Evolutionary conservation across 2,888 invertebrate species (phyloP).

Genomic region (Scaptomyza parva): DNA sequence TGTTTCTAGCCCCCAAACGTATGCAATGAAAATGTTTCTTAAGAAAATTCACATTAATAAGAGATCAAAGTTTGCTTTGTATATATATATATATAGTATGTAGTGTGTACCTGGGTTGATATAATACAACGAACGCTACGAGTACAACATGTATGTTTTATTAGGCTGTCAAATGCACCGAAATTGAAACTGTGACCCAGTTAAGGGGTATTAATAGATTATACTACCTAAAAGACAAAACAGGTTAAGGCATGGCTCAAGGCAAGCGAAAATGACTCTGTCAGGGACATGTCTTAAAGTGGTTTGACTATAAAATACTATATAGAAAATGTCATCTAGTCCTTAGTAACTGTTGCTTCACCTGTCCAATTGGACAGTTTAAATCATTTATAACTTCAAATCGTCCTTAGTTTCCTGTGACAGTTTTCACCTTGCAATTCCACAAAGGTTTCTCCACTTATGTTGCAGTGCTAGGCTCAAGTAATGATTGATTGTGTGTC

Average conservation of each 20-base stretch:
- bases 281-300: conserved; percentile 10
- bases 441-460: conserved; percentile 7
- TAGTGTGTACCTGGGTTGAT: conserved; percentile 1
- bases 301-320: neutral
- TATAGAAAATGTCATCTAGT: neutral
- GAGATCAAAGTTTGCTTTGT: neutral
- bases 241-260: conserved; percentile 2
- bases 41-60: conserved; percentile 6
- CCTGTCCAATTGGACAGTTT: neutral
- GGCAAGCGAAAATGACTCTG: conserved; percentile 10
- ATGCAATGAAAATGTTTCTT: neutral
- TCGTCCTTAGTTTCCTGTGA: neutral
- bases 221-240: conserved; percentile 1
- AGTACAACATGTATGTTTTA: conserved; percentile 35
- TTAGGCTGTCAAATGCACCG: conserved; percentile 38
- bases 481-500: conserved; percentile 35
- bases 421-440: neutral
- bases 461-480: conserved; percentile 18
- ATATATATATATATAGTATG: conserved; percentile 5
- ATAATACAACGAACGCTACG: neutral
- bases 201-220: conserved; percentile 44
- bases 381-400: conserved; percentile 1
- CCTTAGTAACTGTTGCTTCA: neutral
- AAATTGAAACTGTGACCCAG: conserved; percentile 50
- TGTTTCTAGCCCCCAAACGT: neutral